phyloP scores from a whole-genome alignment of 2,888 invertebrate species.

The Protodeltote pygarga region DNA sequence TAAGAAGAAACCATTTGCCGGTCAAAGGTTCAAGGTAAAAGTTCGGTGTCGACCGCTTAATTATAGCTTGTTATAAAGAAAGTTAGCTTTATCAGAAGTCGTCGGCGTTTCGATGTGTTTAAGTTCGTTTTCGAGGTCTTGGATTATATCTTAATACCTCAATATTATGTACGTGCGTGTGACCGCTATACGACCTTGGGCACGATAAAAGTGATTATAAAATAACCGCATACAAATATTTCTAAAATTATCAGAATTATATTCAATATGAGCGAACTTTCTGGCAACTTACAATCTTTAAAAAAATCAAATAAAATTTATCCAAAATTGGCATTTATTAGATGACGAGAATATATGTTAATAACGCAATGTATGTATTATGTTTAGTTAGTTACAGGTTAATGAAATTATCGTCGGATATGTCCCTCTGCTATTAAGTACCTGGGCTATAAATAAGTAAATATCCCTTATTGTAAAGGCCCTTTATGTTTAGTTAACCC shows the following conservation, averaged over 20 bases:
- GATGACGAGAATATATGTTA: background rate
- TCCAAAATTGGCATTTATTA: slow-evolving; percentile 23
- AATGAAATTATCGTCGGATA: slow-evolving; percentile 7
- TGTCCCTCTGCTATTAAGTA: slow-evolving; percentile 22
- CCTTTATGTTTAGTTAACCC: slow-evolving; percentile 18
- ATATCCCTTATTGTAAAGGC: slow-evolving; percentile 17
- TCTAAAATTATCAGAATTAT: slow-evolving; percentile 13
- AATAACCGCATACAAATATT: slow-evolving; percentile 23
- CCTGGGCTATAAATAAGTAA: slow-evolving; percentile 18
- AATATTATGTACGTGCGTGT: slow-evolving; percentile 25
- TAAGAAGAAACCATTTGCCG: slow-evolving; percentile 33
- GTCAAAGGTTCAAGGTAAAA: slow-evolving; percentile 42
- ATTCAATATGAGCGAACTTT: slow-evolving; percentile 9
- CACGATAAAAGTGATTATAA: slow-evolving; percentile 32
- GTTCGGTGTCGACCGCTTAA: slow-evolving; percentile 32
- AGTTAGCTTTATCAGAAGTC: slow-evolving; percentile 30
- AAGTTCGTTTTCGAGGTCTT: slow-evolving; percentile 27
- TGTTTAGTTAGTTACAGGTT: slow-evolving; percentile 12
- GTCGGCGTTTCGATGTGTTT: slow-evolving; percentile 21
- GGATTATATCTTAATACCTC: slow-evolving; percentile 38
- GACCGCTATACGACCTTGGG: slow-evolving; percentile 32
- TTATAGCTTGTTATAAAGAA: slow-evolving; percentile 33
- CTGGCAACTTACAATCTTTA: background rate
- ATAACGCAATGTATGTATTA: slow-evolving; percentile 3
- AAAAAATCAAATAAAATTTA: background rate